phyloP scores from a whole-genome alignment of 2,113 vertebrate genomes.

The Ptyas mucosa region DNA sequence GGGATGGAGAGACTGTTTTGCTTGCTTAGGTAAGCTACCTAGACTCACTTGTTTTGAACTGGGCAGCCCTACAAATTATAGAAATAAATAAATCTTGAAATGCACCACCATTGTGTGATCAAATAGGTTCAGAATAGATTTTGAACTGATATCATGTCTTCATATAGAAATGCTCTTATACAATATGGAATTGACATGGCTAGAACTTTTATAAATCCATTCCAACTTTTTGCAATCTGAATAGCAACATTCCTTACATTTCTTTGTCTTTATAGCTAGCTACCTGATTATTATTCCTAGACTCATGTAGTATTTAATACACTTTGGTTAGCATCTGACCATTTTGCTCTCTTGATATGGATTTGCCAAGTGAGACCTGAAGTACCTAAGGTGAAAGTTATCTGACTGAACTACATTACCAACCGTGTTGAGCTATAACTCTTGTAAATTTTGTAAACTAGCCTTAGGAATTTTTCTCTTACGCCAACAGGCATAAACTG shows the following conservation, averaged over 20 bases:
- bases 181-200: background rate
- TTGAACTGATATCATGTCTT: background rate
- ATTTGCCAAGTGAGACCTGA: background rate
- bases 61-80: background rate
- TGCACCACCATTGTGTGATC: background rate
- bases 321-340: background rate
- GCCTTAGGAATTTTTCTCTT: too few species aligned
- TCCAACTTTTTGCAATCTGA: background rate
- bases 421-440: too few species aligned
- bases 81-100: background rate
- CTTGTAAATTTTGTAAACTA: too few species aligned
- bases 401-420: background rate
- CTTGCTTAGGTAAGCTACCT: background rate
- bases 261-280: background rate
- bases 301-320: background rate
- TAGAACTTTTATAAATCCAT: background rate
- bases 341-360: background rate
- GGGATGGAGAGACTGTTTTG: too few species aligned
- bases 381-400: background rate
- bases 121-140: background rate
- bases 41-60: background rate
- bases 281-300: background rate
- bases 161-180: background rate
- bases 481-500: background rate
- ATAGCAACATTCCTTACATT: background rate